Percentiles rank a stretch among this genome's conserved stretches.
phyloP scores from a whole-genome alignment of 2,888 invertebrate species.

The Tipula confusa region DNA sequence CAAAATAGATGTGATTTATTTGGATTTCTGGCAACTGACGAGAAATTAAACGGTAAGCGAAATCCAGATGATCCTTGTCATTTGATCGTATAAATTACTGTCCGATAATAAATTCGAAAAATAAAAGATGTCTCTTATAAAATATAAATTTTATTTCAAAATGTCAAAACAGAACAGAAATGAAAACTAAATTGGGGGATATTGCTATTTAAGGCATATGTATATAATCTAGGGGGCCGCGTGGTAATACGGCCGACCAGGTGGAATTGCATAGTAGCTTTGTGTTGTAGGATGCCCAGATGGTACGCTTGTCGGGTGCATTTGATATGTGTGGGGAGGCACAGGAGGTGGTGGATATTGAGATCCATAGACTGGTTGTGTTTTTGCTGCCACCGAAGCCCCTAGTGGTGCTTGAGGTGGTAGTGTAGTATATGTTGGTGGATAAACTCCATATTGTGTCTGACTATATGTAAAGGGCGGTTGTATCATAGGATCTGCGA shows the following conservation, averaged over 20 bases:
- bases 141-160: neutral
- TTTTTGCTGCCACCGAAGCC: conserved; percentile 40
- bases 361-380: conserved; percentile 1
- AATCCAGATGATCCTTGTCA: conserved; percentile 48
- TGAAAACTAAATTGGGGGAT: neutral
- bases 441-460: conserved; percentile 49
- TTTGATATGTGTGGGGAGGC: neutral
- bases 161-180: neutral
- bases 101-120: neutral
- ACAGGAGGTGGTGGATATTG: neutral
- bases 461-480: conserved; percentile 45
- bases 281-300: conserved; percentile 32
- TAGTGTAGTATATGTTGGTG: conserved; percentile 51
- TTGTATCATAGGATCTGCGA: conserved; percentile 35
- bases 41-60: conserved; percentile 67
- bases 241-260: conserved; percentile 31
- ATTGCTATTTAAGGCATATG: neutral
- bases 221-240: conserved; percentile 30
- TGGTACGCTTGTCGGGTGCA: neutral
- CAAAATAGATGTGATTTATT: no score
- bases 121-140: neutral
- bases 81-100: conserved; percentile 37
- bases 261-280: conserved; percentile 32
- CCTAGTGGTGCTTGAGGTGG: conserved; percentile 48
- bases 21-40: conserved; percentile 96